Evolutionary conservation across 2,113 vertebrate genomes (phyloP).

Genomic region (Bubalus kerabau): DNA sequence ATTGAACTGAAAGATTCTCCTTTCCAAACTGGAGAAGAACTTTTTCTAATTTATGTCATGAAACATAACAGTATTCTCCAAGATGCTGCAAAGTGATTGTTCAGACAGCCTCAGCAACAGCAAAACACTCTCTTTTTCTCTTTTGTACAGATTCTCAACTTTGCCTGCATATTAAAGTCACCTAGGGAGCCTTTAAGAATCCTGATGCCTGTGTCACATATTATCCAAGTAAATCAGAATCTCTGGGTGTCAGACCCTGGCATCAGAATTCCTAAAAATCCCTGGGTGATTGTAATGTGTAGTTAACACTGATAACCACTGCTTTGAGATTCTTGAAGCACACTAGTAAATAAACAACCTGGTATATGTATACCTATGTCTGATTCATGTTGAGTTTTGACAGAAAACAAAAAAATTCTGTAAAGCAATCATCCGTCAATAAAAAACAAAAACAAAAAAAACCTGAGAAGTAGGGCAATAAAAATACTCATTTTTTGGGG

Average conservation of each 20-base stretch:
- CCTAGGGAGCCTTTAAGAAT: not conserved
- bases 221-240: not conserved
- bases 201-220: not conserved
- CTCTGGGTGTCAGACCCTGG: not conserved
- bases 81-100: not conserved
- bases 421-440: not conserved
- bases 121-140: not conserved
- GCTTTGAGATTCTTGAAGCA: not conserved
- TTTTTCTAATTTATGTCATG: not conserved
- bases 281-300: not conserved
- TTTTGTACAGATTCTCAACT: not conserved
- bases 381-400: not conserved
- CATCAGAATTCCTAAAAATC: not conserved
- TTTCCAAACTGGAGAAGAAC: not conserved
- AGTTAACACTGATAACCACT: not conserved
- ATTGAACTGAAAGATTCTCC: not conserved
- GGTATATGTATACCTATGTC: not conserved
- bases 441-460: not conserved
- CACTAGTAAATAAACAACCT: not conserved
- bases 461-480: not conserved
- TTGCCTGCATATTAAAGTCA: not conserved
- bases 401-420: not conserved
- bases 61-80: not conserved
- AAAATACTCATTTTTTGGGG: not conserved
- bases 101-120: not conserved